Base-by-base conservation (phyloP, 1,140 invertebrate genomes). In the Drosophila tani region DNA sequence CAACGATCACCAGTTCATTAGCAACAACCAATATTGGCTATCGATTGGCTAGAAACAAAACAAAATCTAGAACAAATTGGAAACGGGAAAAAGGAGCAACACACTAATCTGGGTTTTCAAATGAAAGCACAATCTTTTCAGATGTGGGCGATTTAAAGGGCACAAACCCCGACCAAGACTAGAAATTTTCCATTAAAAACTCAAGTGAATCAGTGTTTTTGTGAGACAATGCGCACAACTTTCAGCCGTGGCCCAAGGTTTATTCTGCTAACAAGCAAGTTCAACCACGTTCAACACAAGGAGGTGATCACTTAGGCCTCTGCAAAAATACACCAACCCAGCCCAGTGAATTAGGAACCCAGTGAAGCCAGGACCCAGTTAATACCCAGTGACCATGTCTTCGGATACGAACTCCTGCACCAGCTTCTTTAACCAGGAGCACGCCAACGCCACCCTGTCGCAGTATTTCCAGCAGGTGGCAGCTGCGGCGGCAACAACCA, bases 401-500 rank as follows among this genome's bases (percentile, higher is more conserved):
- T 76, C 91, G 17, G 91, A 92, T 38, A 69, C 91, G 7, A 83
- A 91, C 21, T 67, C 91, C 24, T 92, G 91, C 59, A 81, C 75
- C 53, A 76, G 83, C 40, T 92, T 91, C 79, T 92, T 92, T 40
- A 79, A 79, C 32, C 84, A 88, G 75, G 91, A 92, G 62, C 91
- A 92, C 27, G 75, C 90, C 15, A 92, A 87, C 70, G 71, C 80
- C 38, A 90, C 91, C 12, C 41, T 92, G 27, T 81, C 87, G 70
- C 88, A 92, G 66, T 92, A 92, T 57, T 92, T 92, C 59, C 91
- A 91, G 58, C 91, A 80, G 35, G 79, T 83, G 24, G 75, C 88
- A 12, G 85, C 84, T 12, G 84, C 69, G 6, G 77, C 69, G 12
- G 81, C 76, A n/a, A 79, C 69, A 43, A 77, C 50, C 6, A 74